Percentiles rank a stretch among this genome's conserved stretches.
These are phyloP conservation scores for Poecilia latipinna DNA, from an alignment of 2,113 vertebrate genomes.

Conservation along the genomic window DNA sequence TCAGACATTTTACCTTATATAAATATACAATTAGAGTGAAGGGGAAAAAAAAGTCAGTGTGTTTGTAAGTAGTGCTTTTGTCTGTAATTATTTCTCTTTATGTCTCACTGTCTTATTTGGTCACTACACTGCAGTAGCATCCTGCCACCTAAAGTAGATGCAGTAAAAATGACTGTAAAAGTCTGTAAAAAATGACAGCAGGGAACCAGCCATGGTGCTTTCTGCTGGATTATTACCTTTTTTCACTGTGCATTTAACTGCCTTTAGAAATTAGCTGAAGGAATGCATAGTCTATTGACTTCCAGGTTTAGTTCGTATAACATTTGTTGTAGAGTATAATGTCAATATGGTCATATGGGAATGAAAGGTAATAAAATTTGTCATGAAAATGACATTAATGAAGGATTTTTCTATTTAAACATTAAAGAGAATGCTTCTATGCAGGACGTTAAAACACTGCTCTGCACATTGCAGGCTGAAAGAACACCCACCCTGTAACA, in stretches of 20 bases:
- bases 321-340: not conserved
- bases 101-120: not conserved
- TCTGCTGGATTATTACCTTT: slow-evolving; percentile 20
- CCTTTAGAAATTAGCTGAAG: slow-evolving; percentile 2
- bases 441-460: not conserved
- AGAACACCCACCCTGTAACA: slow-evolving; percentile 53
- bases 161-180: slow-evolving; percentile 45
- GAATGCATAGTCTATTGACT: not conserved
- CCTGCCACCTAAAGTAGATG: not conserved
- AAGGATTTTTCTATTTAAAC: not conserved
- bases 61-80: not conserved
- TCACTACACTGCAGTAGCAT: too few species aligned
- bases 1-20: too few species aligned
- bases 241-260: slow-evolving; percentile 4
- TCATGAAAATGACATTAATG: not conserved
- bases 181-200: slow-evolving; percentile 30
- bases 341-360: not conserved
- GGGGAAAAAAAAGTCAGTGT: too few species aligned
- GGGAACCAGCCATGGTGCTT: not conserved
- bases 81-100: not conserved
- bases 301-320: not conserved
- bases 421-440: not conserved
- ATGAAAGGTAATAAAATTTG: not conserved
- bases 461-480: slow-evolving; percentile 8
- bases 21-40: not conserved